These are phyloP conservation scores for Apis dorsata DNA, from an alignment of 1,140 invertebrate species.

Conservation along the genomic window DNA sequence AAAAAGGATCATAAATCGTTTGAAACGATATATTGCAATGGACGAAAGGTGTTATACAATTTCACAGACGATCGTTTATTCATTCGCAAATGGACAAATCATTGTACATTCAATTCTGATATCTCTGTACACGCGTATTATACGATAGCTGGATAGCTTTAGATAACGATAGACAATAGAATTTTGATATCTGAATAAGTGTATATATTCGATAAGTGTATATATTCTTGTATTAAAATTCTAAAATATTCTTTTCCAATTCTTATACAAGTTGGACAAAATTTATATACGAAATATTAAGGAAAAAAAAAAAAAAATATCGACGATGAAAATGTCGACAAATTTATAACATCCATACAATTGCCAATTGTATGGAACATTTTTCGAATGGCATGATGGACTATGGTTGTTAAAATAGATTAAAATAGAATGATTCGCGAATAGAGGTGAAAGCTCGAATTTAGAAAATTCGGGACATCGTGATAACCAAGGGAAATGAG, in stretches of 20 bases:
- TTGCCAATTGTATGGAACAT: neutral
- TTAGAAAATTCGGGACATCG: neutral
- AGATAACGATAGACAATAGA: conserved; percentile 24
- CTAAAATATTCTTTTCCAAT: too few species aligned
- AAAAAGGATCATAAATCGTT: conserved; percentile 45
- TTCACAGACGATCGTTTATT: conserved; percentile 28
- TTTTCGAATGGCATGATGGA: neutral
- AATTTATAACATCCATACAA: too few species aligned
- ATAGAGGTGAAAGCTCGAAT: neutral
- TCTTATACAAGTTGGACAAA: too few species aligned
- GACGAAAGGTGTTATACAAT: conserved; percentile 45
- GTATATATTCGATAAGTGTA: too few species aligned
- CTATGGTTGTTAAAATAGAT: too few species aligned
- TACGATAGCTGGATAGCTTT: conserved; percentile 24
- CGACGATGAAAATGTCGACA: too few species aligned
- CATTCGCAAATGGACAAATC: neutral
- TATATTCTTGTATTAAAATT: too few species aligned
- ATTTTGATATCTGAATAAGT: neutral
- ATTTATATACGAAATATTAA: too few species aligned
- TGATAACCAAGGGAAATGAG: neutral
- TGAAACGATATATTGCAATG: neutral
- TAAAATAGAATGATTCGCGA: neutral
- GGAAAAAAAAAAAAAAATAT: too few species aligned
- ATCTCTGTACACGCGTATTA: conserved; percentile 24
- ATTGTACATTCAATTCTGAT: conserved; percentile 1